phyloP scores from a whole-genome alignment of 1,140 invertebrate species.

The Papilio polytes region DNA sequence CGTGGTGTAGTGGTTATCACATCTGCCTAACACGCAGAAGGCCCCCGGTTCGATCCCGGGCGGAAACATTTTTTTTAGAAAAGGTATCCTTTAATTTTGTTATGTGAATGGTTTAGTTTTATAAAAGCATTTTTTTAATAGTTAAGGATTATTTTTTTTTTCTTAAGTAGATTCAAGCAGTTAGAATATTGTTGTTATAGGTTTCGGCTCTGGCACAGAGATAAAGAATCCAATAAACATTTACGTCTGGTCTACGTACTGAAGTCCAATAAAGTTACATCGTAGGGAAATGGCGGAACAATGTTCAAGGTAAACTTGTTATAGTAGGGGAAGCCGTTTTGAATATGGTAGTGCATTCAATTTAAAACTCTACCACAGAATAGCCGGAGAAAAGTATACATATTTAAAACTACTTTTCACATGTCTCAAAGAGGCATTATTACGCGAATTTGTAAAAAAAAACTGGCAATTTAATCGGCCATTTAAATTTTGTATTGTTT shows the following conservation, averaged over 20 bases:
- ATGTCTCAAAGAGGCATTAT: no score
- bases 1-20: conserved; percentile 60
- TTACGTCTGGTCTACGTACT: conserved; percentile 6
- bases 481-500: no score
- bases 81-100: background rate
- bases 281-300: background rate
- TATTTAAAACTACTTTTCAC: no score
- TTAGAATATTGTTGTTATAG: background rate
- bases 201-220: background rate
- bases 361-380: background rate
- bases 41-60: conserved; percentile 36
- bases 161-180: background rate
- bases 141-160: background rate
- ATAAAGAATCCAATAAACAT: conserved; percentile 12
- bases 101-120: background rate
- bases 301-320: conserved; percentile 22
- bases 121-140: no score
- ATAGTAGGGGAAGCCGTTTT: background rate
- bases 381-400: background rate
- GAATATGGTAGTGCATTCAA: conserved; percentile 27
- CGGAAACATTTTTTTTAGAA: conserved; percentile 17
- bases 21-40: conserved; percentile 43
- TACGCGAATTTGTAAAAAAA: no score
- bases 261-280: conserved; percentile 15
- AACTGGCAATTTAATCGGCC: no score